Evolutionary conservation across 2,797 vertebrate species (phyloP).

Genomic region (Acanthopagrus latus): DNA sequence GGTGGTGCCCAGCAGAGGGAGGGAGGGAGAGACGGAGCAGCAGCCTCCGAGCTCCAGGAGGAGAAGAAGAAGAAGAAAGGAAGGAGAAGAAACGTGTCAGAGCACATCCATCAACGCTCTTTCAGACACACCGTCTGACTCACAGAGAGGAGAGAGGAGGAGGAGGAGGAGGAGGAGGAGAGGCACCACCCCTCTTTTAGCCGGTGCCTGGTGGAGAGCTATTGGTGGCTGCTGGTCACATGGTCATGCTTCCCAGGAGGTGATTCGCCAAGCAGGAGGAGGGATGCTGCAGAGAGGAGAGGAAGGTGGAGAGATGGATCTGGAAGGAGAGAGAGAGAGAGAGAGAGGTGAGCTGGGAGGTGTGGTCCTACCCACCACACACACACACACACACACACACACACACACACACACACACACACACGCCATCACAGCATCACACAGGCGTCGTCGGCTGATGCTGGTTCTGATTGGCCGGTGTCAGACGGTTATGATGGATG

Average conservation of each 20-base stretch:
- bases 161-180: slow-evolving; percentile 25
- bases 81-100: slow-evolving; percentile 19
- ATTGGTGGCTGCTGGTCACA: slow-evolving; percentile 61
- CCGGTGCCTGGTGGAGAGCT: slow-evolving; percentile 52
- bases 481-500: slow-evolving; percentile 10
- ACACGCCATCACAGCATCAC: slow-evolving; percentile 23
- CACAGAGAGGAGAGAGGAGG: slow-evolving; percentile 32
- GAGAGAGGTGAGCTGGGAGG: slow-evolving; percentile 26
- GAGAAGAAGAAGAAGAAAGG: slow-evolving; percentile 6
- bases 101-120: slow-evolving; percentile 31
- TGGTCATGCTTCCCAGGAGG: slow-evolving; percentile 17
- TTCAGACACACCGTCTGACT: slow-evolving; percentile 49
- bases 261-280: slow-evolving; percentile 62
- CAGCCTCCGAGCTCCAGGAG: background rate
- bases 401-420: no score
- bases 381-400: no score
- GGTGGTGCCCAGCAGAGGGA: slow-evolving; percentile 10
- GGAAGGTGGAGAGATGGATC: slow-evolving; percentile 62
- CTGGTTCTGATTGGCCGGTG: background rate
- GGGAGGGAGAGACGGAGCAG: background rate
- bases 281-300: slow-evolving; percentile 65
- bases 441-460: background rate
- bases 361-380: slow-evolving; percentile 16
- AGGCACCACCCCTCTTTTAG: slow-evolving; percentile 66
- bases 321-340: slow-evolving; percentile 54